These are phyloP conservation scores for Lemur catta DNA, from an alignment of 2,797 vertebrate genomes.

Conservation along the genomic window DNA sequence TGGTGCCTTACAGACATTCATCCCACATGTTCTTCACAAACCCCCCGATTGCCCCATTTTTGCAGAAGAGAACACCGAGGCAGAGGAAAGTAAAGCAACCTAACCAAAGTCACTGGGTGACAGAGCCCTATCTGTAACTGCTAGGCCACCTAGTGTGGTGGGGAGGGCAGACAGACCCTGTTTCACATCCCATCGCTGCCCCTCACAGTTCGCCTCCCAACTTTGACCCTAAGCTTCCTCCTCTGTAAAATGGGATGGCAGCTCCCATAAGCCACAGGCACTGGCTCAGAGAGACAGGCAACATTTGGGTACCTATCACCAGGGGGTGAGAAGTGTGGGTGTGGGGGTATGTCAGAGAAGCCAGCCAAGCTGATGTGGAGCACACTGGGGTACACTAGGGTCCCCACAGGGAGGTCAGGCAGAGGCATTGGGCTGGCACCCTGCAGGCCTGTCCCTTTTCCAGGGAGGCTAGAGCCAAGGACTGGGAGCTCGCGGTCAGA, in stretches of 20 bases:
- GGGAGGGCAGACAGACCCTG: not conserved
- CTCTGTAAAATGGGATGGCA: not conserved
- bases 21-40: not conserved
- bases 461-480: not conserved
- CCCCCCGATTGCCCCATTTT: not conserved
- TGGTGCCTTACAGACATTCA: not conserved
- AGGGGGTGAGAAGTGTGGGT: not conserved
- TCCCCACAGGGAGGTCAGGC: not conserved
- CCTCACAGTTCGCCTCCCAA: not conserved
- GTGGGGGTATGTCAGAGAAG: not conserved
- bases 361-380: not conserved
- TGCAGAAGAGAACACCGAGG: not conserved
- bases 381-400: not conserved
- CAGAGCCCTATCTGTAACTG: not conserved
- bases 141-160: not conserved
- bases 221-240: not conserved
- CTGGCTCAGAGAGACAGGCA: not conserved
- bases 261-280: not conserved
- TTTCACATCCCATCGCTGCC: not conserved
- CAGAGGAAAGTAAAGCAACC: not conserved
- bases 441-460: not conserved
- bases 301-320: not conserved
- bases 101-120: not conserved
- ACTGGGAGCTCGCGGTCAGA: not conserved
- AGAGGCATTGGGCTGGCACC: not conserved